Conservation (phyloP, 2,888 invertebrate species). For the Arctia plantaginis region DNA sequence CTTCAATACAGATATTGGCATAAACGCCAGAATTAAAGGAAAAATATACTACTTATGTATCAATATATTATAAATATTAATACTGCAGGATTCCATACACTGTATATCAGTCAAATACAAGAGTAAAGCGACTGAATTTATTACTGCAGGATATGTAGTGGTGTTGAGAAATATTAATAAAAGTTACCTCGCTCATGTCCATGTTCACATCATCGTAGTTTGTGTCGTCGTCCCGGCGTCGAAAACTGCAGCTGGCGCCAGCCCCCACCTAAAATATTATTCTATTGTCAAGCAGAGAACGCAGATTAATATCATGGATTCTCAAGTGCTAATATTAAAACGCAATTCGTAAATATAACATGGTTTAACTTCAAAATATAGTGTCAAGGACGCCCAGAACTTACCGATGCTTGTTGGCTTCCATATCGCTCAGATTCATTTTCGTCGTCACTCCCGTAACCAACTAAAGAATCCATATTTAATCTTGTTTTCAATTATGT, state of each 20-base stretch:
- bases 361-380: neutral
- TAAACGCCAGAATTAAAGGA: slow-evolving; percentile 36
- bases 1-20: slow-evolving; percentile 31
- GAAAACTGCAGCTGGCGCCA: slow-evolving; percentile 53
- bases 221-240: slow-evolving; percentile 86
- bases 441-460: slow-evolving; percentile 93
- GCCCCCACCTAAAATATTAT: slow-evolving; percentile 83
- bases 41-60: slow-evolving; percentile 42
- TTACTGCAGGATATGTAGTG: slow-evolving; percentile 33
- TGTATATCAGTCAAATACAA: slow-evolving; percentile 20
- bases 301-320: slow-evolving; percentile 78
- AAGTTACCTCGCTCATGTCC: slow-evolving; percentile 91
- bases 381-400: slow-evolving; percentile 62
- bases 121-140: slow-evolving; percentile 23
- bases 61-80: slow-evolving; percentile 30
- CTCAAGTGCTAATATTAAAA: slow-evolving; percentile 35
- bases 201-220: slow-evolving; percentile 92
- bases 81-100: slow-evolving; percentile 25
- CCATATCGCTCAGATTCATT: slow-evolving; percentile 83
- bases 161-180: slow-evolving; percentile 27
- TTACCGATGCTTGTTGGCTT: slow-evolving; percentile 71
- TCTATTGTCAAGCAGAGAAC: slow-evolving; percentile 88
- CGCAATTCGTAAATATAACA: neutral
- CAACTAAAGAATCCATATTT: slow-evolving; percentile 91
- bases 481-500: slow-evolving; percentile 8